Base-by-base conservation (phyloP, 2,888 invertebrate species). In the Sthenelais limicola region DNA sequence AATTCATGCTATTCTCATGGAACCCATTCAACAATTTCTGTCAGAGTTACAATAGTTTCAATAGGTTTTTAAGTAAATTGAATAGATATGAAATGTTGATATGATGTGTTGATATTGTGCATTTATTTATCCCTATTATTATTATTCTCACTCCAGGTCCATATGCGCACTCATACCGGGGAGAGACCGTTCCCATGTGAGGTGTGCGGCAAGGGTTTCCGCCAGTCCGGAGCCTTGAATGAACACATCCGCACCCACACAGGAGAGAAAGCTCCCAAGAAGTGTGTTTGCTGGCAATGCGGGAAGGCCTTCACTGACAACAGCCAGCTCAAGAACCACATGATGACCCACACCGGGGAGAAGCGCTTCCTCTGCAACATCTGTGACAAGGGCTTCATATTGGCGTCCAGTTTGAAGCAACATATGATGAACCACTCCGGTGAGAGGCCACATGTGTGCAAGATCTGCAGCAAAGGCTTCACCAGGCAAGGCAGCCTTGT, bases 371-470 rank as follows among this genome's bases (percentile, higher is more conserved):
- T 7, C 15, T 66, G 66, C 18, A 24, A 12, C 15, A 24, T 66
- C 12, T 66, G 66, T 38, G 21, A 2, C 1, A 66, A 66, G 38
- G 7, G n/a, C 5, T 66, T 66, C 24, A 66, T 24, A 5, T 38
- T 43, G 66, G 1, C 66, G 5, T 3, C 38, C 18, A 24, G n/a
- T n/a, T 12, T 66, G 12, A 35, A 38, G 24, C 2, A 7, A 3
- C 66, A 66, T 43, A 66, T 38, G 66, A 66, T 12, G 66, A 35
- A 2, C 24, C 66, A 66, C 43, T 38, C 66, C 2, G 66, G 66
- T 2, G 66, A 66, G 43, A 35, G 24, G 38, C 66, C 66, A n/a
- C 26, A 38, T 38, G 24, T 15, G 21, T 66, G 66, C 24, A 24
- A n/a, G 7, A 43, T 38, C 3, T 66, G 66, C 26, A 26, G 43